These are phyloP conservation scores for Caenorhabditis sulstoni DNA, from an alignment of 2,888 invertebrate species.

Conservation along the genomic window DNA sequence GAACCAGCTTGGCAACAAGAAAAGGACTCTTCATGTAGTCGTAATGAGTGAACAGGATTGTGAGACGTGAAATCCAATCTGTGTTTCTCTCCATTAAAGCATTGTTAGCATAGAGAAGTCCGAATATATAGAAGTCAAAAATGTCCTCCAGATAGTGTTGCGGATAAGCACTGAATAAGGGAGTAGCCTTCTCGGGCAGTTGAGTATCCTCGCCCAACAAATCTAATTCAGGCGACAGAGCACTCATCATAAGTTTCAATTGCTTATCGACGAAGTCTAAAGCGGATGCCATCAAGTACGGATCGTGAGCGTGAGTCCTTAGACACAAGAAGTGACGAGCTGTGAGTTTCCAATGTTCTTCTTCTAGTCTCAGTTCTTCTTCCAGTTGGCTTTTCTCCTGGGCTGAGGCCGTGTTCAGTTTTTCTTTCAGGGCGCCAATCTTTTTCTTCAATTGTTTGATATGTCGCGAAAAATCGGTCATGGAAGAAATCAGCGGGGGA, in stretches of 20 bases:
- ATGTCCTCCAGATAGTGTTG: constrained; percentile 98
- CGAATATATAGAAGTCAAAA: constrained; percentile 94
- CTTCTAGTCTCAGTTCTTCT: constrained; percentile 1
- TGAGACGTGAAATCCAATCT: constrained; percentile 90
- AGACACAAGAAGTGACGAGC: constrained; percentile 91
- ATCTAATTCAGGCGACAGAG: constrained; percentile 78
- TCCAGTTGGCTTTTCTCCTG: constrained; percentile 12
- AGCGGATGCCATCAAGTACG: constrained; percentile 88
- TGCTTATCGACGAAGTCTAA: constrained; percentile 91
- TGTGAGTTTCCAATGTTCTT: constrained; percentile 75
- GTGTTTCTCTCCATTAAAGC: constrained; percentile 82
- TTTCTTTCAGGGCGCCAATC: constrained; percentile 14
- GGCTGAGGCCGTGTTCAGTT: constrained; percentile 1
- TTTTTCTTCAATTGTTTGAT: constrained; percentile 53
- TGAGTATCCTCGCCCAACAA: constrained; percentile 38
- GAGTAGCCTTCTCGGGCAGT: constrained; percentile 84
- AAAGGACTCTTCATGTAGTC: constrained; percentile 96
- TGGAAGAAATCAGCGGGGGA: constrained; percentile 86
- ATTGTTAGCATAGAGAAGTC: constrained; percentile 90
- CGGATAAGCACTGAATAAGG: constrained; percentile 91
- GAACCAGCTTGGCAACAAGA: constrained; percentile 88
- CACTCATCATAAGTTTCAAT: constrained; percentile 86
- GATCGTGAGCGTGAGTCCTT: constrained; percentile 91
- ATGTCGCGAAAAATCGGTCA: constrained; percentile 63
- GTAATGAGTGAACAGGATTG: constrained; percentile 92